Evolutionary conservation across 2,113 vertebrate species (phyloP).

Genomic region (Anseranas semipalmata): DNA sequence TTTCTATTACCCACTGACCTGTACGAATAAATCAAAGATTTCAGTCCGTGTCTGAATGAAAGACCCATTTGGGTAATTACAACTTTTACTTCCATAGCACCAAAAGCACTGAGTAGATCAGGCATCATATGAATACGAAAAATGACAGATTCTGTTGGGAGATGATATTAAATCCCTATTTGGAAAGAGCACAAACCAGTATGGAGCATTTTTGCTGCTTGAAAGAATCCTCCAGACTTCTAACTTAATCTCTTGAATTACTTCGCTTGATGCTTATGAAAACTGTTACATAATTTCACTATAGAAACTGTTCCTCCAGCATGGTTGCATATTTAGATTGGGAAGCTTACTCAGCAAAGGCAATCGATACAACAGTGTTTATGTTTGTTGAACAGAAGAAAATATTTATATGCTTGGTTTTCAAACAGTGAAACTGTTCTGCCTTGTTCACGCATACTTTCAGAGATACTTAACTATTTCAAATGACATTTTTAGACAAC

Average conservation of each 20-base stretch:
- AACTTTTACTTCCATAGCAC: neutral
- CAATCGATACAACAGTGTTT: fast-evolving
- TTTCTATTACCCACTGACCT: neutral
- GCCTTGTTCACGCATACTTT: neutral
- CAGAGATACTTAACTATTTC: neutral
- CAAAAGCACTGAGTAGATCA: neutral
- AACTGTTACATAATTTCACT: neutral
- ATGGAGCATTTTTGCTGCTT: neutral
- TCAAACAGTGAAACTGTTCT: neutral
- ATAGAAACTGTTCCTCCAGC: neutral
- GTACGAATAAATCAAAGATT: neutral
- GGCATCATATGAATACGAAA: neutral
- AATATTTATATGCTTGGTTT: neutral
- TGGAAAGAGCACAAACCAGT: neutral
- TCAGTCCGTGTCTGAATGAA: neutral
- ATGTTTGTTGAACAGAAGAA: neutral
- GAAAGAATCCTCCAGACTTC: neutral
- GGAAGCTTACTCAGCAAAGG: neutral
- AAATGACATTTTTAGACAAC: neutral
- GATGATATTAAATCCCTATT: neutral
- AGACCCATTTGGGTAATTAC: neutral
- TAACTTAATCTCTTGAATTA: neutral
- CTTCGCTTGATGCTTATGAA: neutral
- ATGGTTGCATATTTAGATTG: neutral
- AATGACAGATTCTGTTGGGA: neutral